Base-by-base conservation (phyloP, 2,888 invertebrate species). In the Archaeoteleia sp. region DNA sequence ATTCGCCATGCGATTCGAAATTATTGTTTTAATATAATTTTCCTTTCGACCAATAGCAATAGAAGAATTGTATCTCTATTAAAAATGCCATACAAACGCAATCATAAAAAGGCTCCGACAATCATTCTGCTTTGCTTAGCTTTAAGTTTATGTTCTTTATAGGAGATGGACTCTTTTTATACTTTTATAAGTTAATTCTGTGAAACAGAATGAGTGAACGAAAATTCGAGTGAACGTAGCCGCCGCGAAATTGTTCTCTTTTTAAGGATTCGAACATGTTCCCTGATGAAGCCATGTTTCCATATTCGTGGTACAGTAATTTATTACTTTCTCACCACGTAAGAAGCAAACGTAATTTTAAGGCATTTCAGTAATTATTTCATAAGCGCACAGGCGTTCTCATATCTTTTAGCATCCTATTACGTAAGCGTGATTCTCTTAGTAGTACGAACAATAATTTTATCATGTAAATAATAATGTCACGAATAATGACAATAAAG, bases 381-480 rank as follows among this genome's bases (percentile, higher is more conserved):
- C 66, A 48, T 70, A 68, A 70, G 49, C 65, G 65, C 57, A 39
- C 46, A 42, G 32, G 51, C 63, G 51, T 54, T 60, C 46, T 46
- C 34, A 37, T 67, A 60, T 54, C 51, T 42, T 67, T 65, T 61
- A 75, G 55, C 40, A 67, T 63, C 73, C 61, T 67, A 70, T 66
- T 71, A 70, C 17, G 51, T 67, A 71, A 69, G 69, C 69, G 74
- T 73, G 72, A 73, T 70, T 67, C 53, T 67, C 51, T 42, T 67
- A 72, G 66, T 70, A 68, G 61, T 63, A 66, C 43, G 66, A 71
- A 46, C 43, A 67, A 54, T 69, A 70, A 67, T 70, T 67, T 55
- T 71, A 71, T 66, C 62, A 72, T 74, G 73, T 75, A 75, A 73
- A 74, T 74, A 74, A 67, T 65, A 67, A 39, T 65, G 61, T 70